Evolutionary conservation across 2,888 invertebrate species (phyloP), one percentile per base, ranked within the genome.

Genomic region (Scaptomyza flava): DNA sequence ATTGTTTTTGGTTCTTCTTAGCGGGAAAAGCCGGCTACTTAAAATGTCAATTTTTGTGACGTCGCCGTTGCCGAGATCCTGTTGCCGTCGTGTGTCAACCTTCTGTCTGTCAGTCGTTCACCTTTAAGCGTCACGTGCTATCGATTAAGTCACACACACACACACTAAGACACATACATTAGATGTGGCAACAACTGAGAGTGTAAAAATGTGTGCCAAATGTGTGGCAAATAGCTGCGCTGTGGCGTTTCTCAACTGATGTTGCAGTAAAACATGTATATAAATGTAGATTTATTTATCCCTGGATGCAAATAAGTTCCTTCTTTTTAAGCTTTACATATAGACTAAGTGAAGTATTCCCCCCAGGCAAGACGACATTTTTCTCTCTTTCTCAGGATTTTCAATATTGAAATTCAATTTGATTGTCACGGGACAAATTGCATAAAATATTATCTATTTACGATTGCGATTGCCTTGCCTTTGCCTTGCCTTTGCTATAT

Each of bases 51-150:
- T 76, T 78, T 66, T 58, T 74, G 76, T 87, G 79, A 79, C 85
- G 75, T 75, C 68, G 68, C 51, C 61, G 57, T 54, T 59, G 48
- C 67, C 14, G 9, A 48, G 33, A 33, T 34, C 68, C 73, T 74
- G 73, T 79, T 77, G 77, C 67, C 79, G 47, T 64, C 79, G 47
- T 64, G 69, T 58, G 62, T 42, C 74, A 48, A 17, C 33, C 52
- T 42, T 58, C 50, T 45, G 45, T 6, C 57, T 64, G 77, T 78
- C 89, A 90, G 90, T 89, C 90, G 90, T 90, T 90, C 89, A 90
- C 90, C 90, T 90, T 89, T 79, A 79, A 86, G 63, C 82, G 79
- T 89, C 89, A 90, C 90, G 89, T 90, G 89, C 74, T 85, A 90
- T 90, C 83, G 90, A 90, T 90, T 90, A 87, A 76, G 69, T 41